phyloP scores from a whole-genome alignment of 2,797 vertebrate genomes.

The Capromys pilorides region DNA sequence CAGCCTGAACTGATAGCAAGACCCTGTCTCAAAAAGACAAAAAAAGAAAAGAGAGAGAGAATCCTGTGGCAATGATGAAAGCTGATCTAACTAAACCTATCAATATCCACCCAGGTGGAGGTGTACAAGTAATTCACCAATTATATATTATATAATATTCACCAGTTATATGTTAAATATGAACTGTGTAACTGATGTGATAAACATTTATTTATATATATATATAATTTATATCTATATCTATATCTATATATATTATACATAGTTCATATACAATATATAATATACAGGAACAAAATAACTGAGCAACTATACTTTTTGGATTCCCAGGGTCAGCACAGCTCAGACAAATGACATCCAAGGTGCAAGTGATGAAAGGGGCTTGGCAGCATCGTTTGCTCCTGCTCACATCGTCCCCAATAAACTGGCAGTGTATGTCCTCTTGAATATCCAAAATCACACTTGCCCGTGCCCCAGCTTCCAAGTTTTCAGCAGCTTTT shows the following conservation, averaged over 20 bases:
- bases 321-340: not conserved
- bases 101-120: not conserved
- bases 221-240: not conserved
- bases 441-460: not conserved
- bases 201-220: not conserved
- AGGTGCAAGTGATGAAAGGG: not conserved
- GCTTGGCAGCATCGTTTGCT: not conserved
- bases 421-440: not conserved
- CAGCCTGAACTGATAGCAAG: too few species aligned
- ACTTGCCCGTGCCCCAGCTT: too few species aligned
- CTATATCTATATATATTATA: too few species aligned
- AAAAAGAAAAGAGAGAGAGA: too few species aligned
- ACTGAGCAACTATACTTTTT: not conserved
- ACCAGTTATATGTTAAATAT: not conserved
- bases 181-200: not conserved
- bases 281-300: not conserved
- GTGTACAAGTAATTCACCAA: not conserved
- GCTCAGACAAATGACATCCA: not conserved
- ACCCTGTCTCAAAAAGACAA: too few species aligned
- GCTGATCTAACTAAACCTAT: not conserved
- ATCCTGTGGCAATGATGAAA: not conserved
- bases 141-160: too few species aligned
- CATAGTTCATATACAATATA: not conserved
- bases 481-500: not conserved
- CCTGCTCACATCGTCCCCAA: not conserved